These are phyloP conservation scores for Drosophila orena DNA, from an alignment of 1,140 invertebrate genomes.

Conservation along the genomic window DNA sequence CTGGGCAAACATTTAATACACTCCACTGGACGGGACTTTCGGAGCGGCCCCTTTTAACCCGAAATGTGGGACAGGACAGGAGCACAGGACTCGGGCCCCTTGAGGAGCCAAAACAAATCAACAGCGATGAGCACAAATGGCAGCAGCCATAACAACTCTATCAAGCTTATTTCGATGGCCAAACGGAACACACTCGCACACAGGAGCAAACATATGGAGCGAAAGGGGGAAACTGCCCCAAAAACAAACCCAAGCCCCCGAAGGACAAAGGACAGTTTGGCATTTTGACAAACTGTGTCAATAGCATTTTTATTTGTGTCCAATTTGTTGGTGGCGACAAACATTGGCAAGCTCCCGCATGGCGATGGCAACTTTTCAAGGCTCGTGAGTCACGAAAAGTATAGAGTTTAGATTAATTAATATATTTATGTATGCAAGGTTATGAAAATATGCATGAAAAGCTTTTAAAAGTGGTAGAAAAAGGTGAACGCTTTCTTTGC, in stretches of 20 bases:
- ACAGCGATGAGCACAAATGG: slow-evolving; percentile 78
- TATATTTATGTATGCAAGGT: not conserved
- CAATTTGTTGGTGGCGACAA: slow-evolving; percentile 72
- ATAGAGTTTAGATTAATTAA: not conserved
- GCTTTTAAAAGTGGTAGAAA: no score
- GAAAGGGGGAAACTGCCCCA: not conserved
- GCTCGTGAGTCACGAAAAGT: slow-evolving; percentile 19
- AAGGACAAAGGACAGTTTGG: slow-evolving; percentile 41
- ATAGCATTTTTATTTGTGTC: slow-evolving; percentile 84
- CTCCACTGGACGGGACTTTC: slow-evolving; percentile 51
- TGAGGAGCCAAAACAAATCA: slow-evolving; percentile 74
- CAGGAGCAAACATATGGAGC: slow-evolving; percentile 5
- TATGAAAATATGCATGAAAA: no score
- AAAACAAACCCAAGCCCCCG: slow-evolving; percentile 34
- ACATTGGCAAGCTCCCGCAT: slow-evolving; percentile 21
- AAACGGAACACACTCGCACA: slow-evolving; percentile 50
- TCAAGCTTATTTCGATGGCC: slow-evolving; percentile 80
- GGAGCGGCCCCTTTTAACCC: slow-evolving; percentile 47
- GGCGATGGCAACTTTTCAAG: slow-evolving; percentile 9
- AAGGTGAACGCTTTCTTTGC: no score
- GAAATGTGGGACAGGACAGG: slow-evolving; percentile 1
- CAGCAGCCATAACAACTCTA: slow-evolving; percentile 78
- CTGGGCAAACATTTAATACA: slow-evolving; percentile 77
- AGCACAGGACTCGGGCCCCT: slow-evolving; percentile 23
- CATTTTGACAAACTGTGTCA: slow-evolving; percentile 84